Evolutionary conservation across 2,888 invertebrate genomes (phyloP), one percentile per base, ranked within the genome.

Genomic region (Torymus auratus): DNA sequence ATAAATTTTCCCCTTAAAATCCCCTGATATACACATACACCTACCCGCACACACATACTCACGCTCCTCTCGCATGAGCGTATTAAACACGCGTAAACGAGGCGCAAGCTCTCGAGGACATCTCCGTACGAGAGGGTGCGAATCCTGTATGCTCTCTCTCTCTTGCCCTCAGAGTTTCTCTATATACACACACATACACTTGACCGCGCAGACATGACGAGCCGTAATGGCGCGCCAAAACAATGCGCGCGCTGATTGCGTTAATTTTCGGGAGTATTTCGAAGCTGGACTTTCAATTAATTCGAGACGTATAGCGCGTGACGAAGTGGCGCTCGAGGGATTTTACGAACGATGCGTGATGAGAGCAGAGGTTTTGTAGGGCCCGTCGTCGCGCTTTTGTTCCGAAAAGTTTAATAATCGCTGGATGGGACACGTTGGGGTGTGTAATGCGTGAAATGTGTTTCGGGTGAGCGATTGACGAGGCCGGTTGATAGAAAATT

Each of bases 131-230:
- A 15, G 65, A 11, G 53, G 50, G 12, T 52, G 52, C 17, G 15
- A 50, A 52, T 28, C 64, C 50, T 12, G n/a, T 10, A 41, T n/a
- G 13, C 41, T 58, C 74, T 80, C 73, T 65, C 71, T 60, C 78
- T 68, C 64, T 52, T 17, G 17, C 10, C 53, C 17, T 10, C 41
- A 17, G 65, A 14, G 50, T 28, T 28, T 28, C 28, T 28, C 28
- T 2, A 28, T 15, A 14, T 13, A 52, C 52, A 17, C 13, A 17
- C 52, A 20, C n/a, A 4, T 7, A n/a, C 14, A 67, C 52, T 50
- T 13, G n/a, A 17, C 15, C 52, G 52, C 23, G 13, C 17, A 2
- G 13, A n/a, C 52, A 28, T 28, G 67, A 20, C 67, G 67, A 50
- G 17, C 14, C 17, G 17, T 52, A 28, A 28, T 28, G 28, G 28